phyloP scores from a whole-genome alignment of 1,140 invertebrate genomes.

The Bombus difficillimus region DNA sequence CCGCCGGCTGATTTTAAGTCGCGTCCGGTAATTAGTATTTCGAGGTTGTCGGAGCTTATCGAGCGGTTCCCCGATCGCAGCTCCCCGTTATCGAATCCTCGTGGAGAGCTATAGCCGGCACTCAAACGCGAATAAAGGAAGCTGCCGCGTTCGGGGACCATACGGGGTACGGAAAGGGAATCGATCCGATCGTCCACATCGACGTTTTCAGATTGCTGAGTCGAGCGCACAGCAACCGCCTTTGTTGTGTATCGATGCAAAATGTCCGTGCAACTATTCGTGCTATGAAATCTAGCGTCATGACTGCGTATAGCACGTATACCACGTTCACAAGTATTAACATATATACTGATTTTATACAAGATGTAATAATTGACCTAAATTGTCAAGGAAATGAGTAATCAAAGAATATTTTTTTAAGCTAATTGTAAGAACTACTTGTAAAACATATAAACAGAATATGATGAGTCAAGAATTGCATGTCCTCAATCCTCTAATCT shows the following conservation, averaged over 20 bases:
- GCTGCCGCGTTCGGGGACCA: slow-evolving; percentile 8
- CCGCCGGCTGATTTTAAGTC: slow-evolving; percentile 1
- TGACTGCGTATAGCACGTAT: not conserved
- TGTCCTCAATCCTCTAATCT: too few relatives aligned
- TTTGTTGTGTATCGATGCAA: slow-evolving; percentile 28
- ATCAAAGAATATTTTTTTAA: too few relatives aligned
- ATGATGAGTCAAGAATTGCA: not conserved
- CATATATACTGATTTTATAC: not conserved
- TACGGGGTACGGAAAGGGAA: not conserved
- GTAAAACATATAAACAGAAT: not conserved
- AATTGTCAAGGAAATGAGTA: too few relatives aligned
- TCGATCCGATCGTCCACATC: slow-evolving; percentile 36
- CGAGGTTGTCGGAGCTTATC: not conserved
- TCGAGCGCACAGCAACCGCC: not conserved
- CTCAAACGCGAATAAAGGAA: slow-evolving; percentile 39
- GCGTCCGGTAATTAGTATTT: slow-evolving; percentile 33
- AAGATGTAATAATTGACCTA: not conserved
- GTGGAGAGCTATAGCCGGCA: not conserved
- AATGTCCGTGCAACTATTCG: not conserved
- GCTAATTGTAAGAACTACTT: not conserved
- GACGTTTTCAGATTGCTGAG: slow-evolving; percentile 13
- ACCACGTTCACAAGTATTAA: not conserved
- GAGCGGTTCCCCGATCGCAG: not conserved
- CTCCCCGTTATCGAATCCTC: slow-evolving; percentile 14
- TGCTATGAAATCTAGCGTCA: not conserved